Evolutionary conservation across 2,797 vertebrate species (phyloP), one percentile per base, ranked within the genome.

Genomic region (Spea hammondii): DNA sequence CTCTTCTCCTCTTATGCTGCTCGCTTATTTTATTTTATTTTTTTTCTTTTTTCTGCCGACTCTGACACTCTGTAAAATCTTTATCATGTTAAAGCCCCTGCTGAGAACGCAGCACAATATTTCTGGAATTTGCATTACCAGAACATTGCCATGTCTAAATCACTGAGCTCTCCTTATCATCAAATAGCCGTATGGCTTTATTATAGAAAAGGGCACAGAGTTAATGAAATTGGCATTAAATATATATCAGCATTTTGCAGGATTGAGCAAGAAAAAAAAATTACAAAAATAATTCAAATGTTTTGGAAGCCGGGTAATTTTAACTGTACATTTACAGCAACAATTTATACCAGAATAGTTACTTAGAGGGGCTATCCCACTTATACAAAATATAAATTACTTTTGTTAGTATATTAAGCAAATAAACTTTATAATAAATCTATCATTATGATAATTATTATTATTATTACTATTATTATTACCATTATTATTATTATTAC

Each of bases 211-310:
- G 86, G 87, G 83, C 84, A 84, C 44, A 3, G 76, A 87, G 84
- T 88, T 89, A 89, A 89, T 89, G 85, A 86, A 88, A 86, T 79
- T 69, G 82, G 84, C 83, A 82, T 84, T 88, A 88, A 86, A 86
- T 79, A 66, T 83, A 74, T 17, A 81, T 86, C 84, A 84, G 73
- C 85, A 81, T 86, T 84, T 80, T 78, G 74, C 70, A 83, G 86
- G 84, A 85, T 85, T 86, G 78, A 55, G 12, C 13, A 72, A 78
- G 44, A 59, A 8, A 82, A 54, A 66, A 32, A 59, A 59, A 59
- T 11, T 1, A 70, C 51, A 75, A 69, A 65, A 77, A 72, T 77
- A 74, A 84, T 87, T 78, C 73, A 82, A 75, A 75, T 80, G 78
- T 11, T 76, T 82, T 69, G 72, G 49, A 8, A 76, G 78, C 7